Evolutionary conservation across 2,888 invertebrate genomes (phyloP).

Genomic region (Pheosia tremula): DNA sequence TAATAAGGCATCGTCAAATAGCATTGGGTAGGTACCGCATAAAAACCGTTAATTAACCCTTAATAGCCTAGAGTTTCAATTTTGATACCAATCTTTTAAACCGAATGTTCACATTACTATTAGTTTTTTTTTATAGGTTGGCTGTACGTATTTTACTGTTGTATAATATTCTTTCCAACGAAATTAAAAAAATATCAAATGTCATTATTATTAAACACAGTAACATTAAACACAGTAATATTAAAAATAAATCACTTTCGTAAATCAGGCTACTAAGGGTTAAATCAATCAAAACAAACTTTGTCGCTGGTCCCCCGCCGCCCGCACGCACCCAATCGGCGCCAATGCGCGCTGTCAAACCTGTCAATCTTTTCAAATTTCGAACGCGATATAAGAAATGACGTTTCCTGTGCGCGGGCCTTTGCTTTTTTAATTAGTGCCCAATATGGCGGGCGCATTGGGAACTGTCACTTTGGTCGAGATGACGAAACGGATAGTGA

Average conservation of each 20-base stretch:
- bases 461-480: slow-evolving; percentile 37
- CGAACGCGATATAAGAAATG: slow-evolving; percentile 55
- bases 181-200: no score
- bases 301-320: slow-evolving; percentile 17
- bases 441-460: slow-evolving; percentile 42
- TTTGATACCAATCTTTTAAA: no score
- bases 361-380: slow-evolving; percentile 64
- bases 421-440: slow-evolving; percentile 52
- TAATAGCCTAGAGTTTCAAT: no score
- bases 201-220: no score
- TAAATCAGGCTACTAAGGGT: no score
- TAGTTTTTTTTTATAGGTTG: no score
- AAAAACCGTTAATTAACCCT: background rate
- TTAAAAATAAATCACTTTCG: no score
- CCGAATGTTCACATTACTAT: no score
- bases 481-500: slow-evolving; percentile 23
- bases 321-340: slow-evolving; percentile 31
- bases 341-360: slow-evolving; percentile 52
- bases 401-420: slow-evolving; percentile 57
- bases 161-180: no score
- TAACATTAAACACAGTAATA: no score
- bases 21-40: background rate
- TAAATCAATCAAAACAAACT: background rate
- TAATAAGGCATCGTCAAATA: no score
- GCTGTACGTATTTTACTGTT: no score